phyloP scores from a whole-genome alignment of 2,113 vertebrate genomes.

The Drymodes brunneopygia region DNA sequence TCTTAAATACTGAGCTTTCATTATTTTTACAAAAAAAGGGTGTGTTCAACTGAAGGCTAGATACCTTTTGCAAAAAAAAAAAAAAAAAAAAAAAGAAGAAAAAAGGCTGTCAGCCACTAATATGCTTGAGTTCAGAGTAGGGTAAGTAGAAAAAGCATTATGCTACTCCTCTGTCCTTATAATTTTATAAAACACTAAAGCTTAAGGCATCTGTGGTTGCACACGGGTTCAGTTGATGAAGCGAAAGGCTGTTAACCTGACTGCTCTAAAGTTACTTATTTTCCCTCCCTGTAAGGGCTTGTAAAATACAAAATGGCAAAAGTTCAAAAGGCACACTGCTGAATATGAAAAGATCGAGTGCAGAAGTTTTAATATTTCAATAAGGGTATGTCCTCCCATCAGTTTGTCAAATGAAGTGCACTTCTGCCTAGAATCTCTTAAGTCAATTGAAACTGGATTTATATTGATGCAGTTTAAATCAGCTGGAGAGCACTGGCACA shows the following conservation, averaged over 20 bases:
- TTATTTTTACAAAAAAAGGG: background rate
- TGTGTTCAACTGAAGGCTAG: background rate
- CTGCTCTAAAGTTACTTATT: background rate
- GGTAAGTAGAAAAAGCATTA: background rate
- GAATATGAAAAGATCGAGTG: background rate
- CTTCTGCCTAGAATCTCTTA: background rate
- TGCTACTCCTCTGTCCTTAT: background rate
- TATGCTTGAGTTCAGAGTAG: background rate
- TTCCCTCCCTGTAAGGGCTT: background rate
- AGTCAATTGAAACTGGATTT: slow-evolving; percentile 22
- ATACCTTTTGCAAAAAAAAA: background rate
- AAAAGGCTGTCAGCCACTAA: background rate
- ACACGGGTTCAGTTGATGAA: background rate
- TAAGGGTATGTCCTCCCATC: background rate
- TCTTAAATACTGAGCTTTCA: background rate
- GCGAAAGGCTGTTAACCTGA: background rate
- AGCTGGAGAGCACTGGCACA: background rate
- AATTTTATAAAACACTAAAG: background rate
- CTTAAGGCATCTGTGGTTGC: background rate
- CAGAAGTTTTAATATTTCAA: background rate
- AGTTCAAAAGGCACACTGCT: background rate
- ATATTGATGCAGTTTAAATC: background rate
- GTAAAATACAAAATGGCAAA: background rate
- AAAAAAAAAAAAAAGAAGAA: no score
- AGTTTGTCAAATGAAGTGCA: background rate